These are phyloP conservation scores for Steinernema feltiae DNA, from an alignment of 1,140 invertebrate genomes.

Conservation along the genomic window DNA sequence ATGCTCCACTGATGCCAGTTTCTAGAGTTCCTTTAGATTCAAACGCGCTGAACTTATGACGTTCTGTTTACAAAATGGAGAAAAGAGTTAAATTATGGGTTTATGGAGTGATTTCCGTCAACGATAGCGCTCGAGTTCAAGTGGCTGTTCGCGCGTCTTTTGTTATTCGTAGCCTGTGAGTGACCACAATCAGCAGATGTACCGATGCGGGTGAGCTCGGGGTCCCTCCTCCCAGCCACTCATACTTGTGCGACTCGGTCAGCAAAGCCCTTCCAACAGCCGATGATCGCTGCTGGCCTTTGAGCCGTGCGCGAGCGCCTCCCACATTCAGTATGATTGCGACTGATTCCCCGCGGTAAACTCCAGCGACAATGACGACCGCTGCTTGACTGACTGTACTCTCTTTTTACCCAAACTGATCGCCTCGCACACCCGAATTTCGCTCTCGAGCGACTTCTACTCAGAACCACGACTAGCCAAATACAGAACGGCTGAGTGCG, in stretches of 20 bases:
- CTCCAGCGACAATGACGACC: constrained; percentile 6
- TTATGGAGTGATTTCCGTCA: too few species aligned
- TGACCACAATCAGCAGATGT: neutral
- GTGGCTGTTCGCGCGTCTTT: too few species aligned
- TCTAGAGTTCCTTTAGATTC: too few species aligned
- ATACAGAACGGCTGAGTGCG: neutral
- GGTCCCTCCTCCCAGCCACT: constrained; percentile 8
- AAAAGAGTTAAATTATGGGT: too few species aligned
- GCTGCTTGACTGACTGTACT: constrained; percentile 6
- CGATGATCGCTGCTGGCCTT: constrained; percentile 11
- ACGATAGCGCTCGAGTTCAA: too few species aligned
- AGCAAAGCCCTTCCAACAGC: constrained; percentile 8
- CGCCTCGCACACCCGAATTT: neutral
- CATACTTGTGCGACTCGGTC: neutral
- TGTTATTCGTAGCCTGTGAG: neutral
- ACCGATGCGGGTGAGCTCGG: neutral
- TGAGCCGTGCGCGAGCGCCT: constrained; percentile 7
- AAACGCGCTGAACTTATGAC: too few species aligned
- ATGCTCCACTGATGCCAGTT: too few species aligned
- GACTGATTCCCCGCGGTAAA: neutral
- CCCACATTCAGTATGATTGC: constrained; percentile 7
- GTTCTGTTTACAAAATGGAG: too few species aligned
- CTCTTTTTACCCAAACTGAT: neutral
- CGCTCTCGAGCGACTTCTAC: neutral
- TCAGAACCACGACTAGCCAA: neutral